Evolutionary conservation across 2,113 vertebrate genomes (phyloP).

Genomic region (Oryzias celebensis): DNA sequence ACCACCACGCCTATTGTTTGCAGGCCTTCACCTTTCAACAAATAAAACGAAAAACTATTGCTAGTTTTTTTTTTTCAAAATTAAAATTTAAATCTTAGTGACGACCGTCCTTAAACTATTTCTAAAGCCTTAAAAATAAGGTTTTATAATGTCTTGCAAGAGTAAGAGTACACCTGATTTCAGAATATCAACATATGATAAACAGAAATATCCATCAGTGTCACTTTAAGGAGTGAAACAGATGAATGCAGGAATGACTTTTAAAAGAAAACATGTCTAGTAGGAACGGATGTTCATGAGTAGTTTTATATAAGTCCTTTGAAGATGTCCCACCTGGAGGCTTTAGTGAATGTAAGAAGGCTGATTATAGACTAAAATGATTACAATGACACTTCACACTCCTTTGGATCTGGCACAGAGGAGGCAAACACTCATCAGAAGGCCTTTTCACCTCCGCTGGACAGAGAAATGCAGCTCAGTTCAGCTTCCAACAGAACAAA

Average conservation of each 20-base stretch:
- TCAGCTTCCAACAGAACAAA: neutral
- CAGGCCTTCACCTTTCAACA: no score
- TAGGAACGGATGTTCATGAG: neutral
- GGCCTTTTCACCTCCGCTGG: conserved; percentile 8
- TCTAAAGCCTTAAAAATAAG: no score
- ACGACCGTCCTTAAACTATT: no score
- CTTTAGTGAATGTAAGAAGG: neutral
- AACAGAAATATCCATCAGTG: neutral
- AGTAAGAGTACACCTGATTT: no score
- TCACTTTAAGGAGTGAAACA: neutral
- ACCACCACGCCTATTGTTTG: no score
- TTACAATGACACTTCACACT: conserved; percentile 7
- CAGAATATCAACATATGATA: neutral
- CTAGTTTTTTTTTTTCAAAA: no score
- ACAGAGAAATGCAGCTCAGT: conserved; percentile 3
- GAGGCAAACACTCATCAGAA: conserved; percentile 20
- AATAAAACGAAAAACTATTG: no score
- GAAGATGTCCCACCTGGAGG: conserved; percentile 2
- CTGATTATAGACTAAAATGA: conserved; percentile 12
- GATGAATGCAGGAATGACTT: neutral
- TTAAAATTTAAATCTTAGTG: no score
- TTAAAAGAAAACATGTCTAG: neutral
- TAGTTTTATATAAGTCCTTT: conserved; percentile 4
- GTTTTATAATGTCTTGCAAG: no score
- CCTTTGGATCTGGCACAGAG: neutral